Base-by-base conservation (phyloP, 92 coral and sea anemone genomes). In the Epizoanthus scotinus region DNA sequence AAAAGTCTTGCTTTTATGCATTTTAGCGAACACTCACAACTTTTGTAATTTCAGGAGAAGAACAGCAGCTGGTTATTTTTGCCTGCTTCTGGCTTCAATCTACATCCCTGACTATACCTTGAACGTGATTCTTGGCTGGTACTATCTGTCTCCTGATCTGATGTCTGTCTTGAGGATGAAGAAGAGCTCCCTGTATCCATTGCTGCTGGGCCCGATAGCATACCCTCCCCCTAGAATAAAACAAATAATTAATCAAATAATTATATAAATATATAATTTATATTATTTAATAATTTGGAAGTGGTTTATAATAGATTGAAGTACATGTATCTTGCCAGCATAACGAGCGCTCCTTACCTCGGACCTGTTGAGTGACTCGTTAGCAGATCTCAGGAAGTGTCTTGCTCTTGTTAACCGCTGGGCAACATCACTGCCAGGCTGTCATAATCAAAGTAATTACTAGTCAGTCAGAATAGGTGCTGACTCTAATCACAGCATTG, bases 371-470 rank as follows among this genome's bases (percentile, higher is more conserved):
- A 92, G 80, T 70, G 92, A 84, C 21, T 57, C 63, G 31, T 88
- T 78, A 25, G 94, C 97, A 49, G 88, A 89, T 28, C 87, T 85
- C 24, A 92, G 72, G 58, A 92, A 92, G 21, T 90, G 89, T 66
- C 96, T 88, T 34, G 99, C 99, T 70, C 94, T 90, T 72, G 90
- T 79, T 58, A 96, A 87, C 72, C 99, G 87, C 77, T 83, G 87
- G 4, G 90, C 73, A 17, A 90, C 99, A 87, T 93, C 94, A 87
- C 90, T 96, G n/a, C 95, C 93, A 79, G 92, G 83, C 95, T 91
- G 60, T 64, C 21, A 40, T 17, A 78, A 47, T 6, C 57, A 56
- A 50, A 63, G 6, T 4, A 27, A 50, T 44, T 24, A 74, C 18
- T 18, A 28, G 50, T 44, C 50, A 44, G 52, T 47, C 52, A 47